Conservation (phyloP, 2,888 invertebrate genomes). For the Syritta pipiens region DNA sequence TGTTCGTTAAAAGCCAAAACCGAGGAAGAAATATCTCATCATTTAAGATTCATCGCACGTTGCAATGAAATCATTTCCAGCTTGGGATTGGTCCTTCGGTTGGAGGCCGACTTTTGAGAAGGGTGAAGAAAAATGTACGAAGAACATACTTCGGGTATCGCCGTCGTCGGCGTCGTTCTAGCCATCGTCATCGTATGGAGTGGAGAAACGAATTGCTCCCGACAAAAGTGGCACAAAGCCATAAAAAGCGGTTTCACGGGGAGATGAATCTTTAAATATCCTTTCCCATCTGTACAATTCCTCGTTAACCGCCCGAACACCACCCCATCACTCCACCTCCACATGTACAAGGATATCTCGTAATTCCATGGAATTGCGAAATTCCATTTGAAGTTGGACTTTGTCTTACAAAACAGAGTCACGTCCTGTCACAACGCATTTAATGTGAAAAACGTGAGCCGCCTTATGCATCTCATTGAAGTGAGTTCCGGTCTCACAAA, state of each 20-base stretch:
- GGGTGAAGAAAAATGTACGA: neutral
- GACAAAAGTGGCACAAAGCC: constrained; percentile 54
- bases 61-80: constrained; percentile 63
- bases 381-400: constrained; percentile 64
- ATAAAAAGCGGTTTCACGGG: constrained; percentile 55
- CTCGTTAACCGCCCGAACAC: neutral
- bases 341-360: neutral
- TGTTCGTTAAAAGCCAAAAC: constrained; percentile 9
- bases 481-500: neutral
- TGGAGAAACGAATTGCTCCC: constrained; percentile 46
- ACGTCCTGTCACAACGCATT: constrained; percentile 72
- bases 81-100: no score
- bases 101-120: no score
- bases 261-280: constrained; percentile 61
- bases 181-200: no score
- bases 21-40: constrained; percentile 20
- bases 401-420: constrained; percentile 70
- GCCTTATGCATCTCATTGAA: constrained; percentile 42
- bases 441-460: constrained; percentile 72
- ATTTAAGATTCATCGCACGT: constrained; percentile 63
- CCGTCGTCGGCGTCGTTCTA: neutral
- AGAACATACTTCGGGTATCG: constrained; percentile 7
- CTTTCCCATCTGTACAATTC: neutral
- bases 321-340: neutral
- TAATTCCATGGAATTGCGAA: constrained; percentile 63